phyloP scores from a whole-genome alignment of 2,113 vertebrate genomes.

The Climacteris rufus region DNA sequence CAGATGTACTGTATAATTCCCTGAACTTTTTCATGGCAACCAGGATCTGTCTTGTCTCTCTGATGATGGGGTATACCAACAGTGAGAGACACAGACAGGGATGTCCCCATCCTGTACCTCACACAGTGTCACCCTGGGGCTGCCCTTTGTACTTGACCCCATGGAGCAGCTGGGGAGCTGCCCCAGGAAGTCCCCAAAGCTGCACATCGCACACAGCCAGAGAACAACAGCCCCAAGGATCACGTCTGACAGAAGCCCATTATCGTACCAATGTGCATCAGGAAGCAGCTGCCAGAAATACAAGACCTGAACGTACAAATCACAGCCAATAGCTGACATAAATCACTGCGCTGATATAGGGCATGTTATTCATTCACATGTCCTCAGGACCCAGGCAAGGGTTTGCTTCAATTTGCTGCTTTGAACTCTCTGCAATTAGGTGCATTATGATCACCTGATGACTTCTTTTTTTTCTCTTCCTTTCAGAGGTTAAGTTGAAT shows the following conservation, averaged over 20 bases:
- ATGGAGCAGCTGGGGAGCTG: background rate
- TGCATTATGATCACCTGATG: background rate
- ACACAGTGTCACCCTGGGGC: background rate
- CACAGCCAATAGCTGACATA: background rate
- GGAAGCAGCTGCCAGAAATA: background rate
- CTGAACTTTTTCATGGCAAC: background rate
- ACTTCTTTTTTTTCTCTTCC: background rate
- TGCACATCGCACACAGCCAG: background rate
- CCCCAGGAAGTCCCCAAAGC: background rate
- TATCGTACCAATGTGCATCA: background rate
- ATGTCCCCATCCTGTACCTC: background rate
- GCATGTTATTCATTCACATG: background rate
- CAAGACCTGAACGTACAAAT: background rate
- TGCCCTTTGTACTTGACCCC: background rate
- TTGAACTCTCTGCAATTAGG: background rate
- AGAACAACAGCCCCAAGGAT: background rate
- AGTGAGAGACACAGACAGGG: background rate
- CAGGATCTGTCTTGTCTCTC: background rate
- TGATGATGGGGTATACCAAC: background rate
- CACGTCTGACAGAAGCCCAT: background rate
- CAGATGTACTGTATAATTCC: background rate
- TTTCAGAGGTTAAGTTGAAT: background rate
- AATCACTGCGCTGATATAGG: background rate
- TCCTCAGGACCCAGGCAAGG: background rate
- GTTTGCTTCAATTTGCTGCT: background rate